Evolutionary conservation across 2,888 invertebrate genomes (phyloP), one percentile per base, ranked within the genome.

Genomic region (Dryococelus australis): DNA sequence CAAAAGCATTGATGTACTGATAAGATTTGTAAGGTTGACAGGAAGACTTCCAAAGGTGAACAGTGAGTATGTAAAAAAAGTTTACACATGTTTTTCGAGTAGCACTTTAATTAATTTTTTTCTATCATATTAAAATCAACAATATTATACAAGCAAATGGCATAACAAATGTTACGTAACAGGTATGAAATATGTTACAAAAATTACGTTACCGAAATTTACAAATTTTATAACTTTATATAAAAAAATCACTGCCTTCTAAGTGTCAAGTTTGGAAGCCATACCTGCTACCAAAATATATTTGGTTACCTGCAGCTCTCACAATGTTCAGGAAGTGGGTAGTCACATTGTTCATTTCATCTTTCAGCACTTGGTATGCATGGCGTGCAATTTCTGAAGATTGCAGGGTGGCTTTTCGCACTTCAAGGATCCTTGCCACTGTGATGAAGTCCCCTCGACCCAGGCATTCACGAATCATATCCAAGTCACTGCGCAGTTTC

Each of bases 181-280:
- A 65, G 24, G 16, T n/a, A 2, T 65, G 6, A 65, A 65, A n/a
- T 65, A 65, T 65, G 20, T 65, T 20, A 65, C 6, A 65, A 65
- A 65, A 24, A 65, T n/a, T 8, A 65, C 24, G 35, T 35, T 35
- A 4, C 35, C n/a, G n/a, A n/a, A 65, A 65, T 24, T 0, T 16
- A 8, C 8, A 24, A 65, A n/a, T 9, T 65, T 65, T 1, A 2
- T 0, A 24, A n/a, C 65, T 65, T 65, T 65, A 65, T n/a, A 65
- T 3, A 65, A 65, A 51, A 51, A 51, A 65, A 65, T 24, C 12
- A 47, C 47, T n/a, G n/a, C n/a, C 65, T 24, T 65, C 65, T 65
- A n/a, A 8, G 65, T 65, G 65, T 65, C 65, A 65, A n/a, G 65
- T 65, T 65, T 65, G 65, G 65, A 65, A 65, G 65, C 65, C 65